Percentiles rank a stretch among this genome's conserved stretches.
Conservation (phyloP, 1,140 invertebrate species). For the Plutomurus gul region DNA sequence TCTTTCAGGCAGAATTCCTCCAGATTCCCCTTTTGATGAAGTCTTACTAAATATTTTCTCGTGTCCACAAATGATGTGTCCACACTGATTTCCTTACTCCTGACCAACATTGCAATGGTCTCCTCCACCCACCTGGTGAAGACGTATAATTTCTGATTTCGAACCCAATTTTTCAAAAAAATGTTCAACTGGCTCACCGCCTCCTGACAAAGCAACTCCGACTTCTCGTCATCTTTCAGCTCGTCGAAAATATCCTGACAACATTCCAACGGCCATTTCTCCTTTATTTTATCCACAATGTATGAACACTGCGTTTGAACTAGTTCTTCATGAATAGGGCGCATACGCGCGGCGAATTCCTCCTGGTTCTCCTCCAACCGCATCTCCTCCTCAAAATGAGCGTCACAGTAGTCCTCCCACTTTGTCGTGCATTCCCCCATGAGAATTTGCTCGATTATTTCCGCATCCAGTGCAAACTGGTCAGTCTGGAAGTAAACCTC, state of each 20-base stretch:
- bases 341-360: background rate
- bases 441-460: background rate
- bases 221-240: background rate
- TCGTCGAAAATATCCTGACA: background rate
- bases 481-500: conserved; percentile 1
- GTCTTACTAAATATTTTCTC: background rate
- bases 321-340: background rate
- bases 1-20: background rate
- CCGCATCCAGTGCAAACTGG: background rate
- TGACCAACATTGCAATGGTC: background rate
- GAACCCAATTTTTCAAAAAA: conserved; percentile 8
- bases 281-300: background rate
- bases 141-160: background rate
- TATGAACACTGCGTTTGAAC: background rate
- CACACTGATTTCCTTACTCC: background rate
- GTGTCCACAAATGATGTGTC: background rate
- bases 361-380: background rate
- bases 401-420: background rate
- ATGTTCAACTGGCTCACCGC: background rate
- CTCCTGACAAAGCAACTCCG: background rate
- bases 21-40: background rate
- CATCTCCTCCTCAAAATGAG: background rate
- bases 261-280: background rate
- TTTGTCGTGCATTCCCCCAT: background rate
- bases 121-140: background rate